phyloP scores from a whole-genome alignment of 2,888 invertebrate genomes.

The Xanthorhoe spadicearia region DNA sequence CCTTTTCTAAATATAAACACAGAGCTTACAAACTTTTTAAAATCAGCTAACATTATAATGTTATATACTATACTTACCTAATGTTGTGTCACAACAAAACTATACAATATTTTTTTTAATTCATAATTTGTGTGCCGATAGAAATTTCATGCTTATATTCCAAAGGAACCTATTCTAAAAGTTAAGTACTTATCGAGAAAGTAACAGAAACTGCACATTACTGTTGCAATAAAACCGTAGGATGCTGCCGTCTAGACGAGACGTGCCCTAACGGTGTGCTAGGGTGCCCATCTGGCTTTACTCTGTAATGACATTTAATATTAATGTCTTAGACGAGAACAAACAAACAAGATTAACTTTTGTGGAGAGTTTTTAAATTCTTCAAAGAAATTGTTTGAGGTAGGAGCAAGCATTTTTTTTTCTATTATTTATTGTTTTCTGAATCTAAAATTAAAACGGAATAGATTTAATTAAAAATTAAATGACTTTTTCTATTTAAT shows the following conservation, averaged over 20 bases:
- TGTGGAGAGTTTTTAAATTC: too few relatives aligned
- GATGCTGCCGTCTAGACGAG: conserved; percentile 38
- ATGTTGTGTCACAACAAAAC: too few relatives aligned
- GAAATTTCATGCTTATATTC: not conserved
- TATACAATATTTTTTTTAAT: too few relatives aligned
- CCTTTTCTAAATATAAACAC: not conserved
- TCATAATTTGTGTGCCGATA: not conserved
- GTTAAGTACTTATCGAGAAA: conserved; percentile 3
- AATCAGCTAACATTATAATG: too few relatives aligned
- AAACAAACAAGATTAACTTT: not conserved
- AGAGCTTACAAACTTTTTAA: too few relatives aligned
- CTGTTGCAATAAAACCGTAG: conserved; percentile 36
- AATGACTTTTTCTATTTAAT: too few relatives aligned
- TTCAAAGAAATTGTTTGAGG: too few relatives aligned
- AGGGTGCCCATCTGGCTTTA: conserved; percentile 29
- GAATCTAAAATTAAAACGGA: too few relatives aligned
- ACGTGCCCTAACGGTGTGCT: conserved; percentile 30
- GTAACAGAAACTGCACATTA: conserved; percentile 32
- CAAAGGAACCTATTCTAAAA: not conserved
- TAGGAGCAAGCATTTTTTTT: too few relatives aligned
- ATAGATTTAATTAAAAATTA: too few relatives aligned
- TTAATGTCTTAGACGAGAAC: not conserved
- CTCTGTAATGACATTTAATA: not conserved
- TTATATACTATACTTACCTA: too few relatives aligned
- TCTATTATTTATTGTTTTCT: too few relatives aligned